Evolutionary conservation across 2,888 invertebrate species (phyloP).

Genomic region (Coleophora deauratella): DNA sequence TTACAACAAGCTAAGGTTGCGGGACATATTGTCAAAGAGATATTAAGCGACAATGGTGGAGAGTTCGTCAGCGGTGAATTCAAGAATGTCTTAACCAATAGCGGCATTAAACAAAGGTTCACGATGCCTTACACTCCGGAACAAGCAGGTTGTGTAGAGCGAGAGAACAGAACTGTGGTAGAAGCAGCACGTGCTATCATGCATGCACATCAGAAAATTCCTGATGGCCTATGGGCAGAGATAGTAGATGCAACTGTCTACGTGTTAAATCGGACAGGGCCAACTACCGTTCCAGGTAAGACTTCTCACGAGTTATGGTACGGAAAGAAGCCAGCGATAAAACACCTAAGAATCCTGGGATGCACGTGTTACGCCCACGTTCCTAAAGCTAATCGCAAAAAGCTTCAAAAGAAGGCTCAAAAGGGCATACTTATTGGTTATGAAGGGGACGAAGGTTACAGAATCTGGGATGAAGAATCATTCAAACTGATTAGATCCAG

Average conservation of each 20-base stretch:
- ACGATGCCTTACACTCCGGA: conserved; percentile 3
- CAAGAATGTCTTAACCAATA: background rate
- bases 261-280: conserved; percentile 6
- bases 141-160: conserved; percentile 1
- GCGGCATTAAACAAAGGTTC: conserved; percentile 1
- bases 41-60: conserved; percentile 1
- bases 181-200: conserved; percentile 3
- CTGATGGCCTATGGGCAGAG: no score
- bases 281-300: background rate
- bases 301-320: conserved; percentile 6
- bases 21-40: conserved; percentile 1
- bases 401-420: background rate
- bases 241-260: conserved; percentile 3
- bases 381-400: background rate
- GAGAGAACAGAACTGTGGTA: conserved; percentile 2
- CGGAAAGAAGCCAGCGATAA: conserved; percentile 6
- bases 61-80: background rate
- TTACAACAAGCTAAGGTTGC: background rate
- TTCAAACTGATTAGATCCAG: background rate
- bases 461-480: background rate
- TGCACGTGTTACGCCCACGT: conserved; percentile 4
- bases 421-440: conserved; percentile 3
- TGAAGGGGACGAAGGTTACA: conserved; percentile 5
- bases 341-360: conserved; percentile 5
- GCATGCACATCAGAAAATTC: conserved; percentile 3